Base-by-base conservation (phyloP, 2,888 invertebrate species). In the Brachypalpus laphriformis region DNA sequence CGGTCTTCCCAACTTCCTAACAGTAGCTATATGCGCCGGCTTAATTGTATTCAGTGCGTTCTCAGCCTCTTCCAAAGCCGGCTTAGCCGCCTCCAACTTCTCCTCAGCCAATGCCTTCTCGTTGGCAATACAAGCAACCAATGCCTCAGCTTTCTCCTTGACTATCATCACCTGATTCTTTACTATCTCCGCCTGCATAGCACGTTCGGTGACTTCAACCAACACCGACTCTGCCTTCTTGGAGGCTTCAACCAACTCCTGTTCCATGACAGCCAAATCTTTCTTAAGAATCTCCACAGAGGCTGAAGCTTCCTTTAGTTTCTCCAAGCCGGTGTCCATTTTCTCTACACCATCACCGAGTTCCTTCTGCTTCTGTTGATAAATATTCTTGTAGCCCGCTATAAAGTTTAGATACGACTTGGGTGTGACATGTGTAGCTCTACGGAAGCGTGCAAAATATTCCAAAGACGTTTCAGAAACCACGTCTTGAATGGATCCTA, bases 321-420 rank as follows among this genome's bases (percentile, higher is more conserved):
- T 99, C 89, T 98, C 97, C 87, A 99, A 93, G 66, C 98, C 99
- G 2, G 97, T 98, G 90, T 98, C 98, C 98, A 99, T 98, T 91
- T 98, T 94, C 87, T 95, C 93, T 9, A 98, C 98, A 37, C 98
- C 96, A 88, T 97, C 96, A 2, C 97, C 97, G 28, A 99, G 93
- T 90, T 98, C 98, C 88, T 95, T 95, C 90, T 96, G 96, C 91
- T 98, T 98, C 91, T 95, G 94, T 87, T 95, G 95, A 91, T 99
- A 99, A 88, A 99, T 98, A 77, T 95, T 96, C 92, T 99, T 99
- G 92, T 99, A 99, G 31, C 98, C 98, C 14, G 96, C 96, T 87
- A 99, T 97, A 91, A 99, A 99, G 90, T 97, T 98, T 18, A 99
- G 93, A 91, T 98, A 99, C 0, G 98, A 98, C 92, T 99, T 99